Base-by-base conservation (phyloP, 2,888 invertebrate genomes). In the Herminia tarsipennalis region DNA sequence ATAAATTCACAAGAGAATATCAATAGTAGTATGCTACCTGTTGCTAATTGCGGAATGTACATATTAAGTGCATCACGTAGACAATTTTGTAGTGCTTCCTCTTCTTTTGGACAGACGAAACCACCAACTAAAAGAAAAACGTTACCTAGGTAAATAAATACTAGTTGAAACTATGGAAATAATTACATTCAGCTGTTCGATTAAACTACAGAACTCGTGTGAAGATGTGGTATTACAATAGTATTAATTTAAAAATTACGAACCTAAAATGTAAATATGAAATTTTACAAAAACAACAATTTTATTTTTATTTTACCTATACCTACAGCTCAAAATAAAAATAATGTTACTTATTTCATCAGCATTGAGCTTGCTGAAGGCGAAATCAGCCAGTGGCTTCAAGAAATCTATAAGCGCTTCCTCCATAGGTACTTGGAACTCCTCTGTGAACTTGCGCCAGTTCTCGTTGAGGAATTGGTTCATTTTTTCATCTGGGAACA, bases 391-490 rank as follows among this genome's bases (percentile, higher is more conserved):
- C 1, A 90, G 69, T 0, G 91, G 91, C 53, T 86, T 88, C 29
- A 91, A 55, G 65, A 88, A 86, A 47, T 86, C 87, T 0, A 78
- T 66, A 1, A 91, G 66, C 0, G 89, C 88, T 4, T 93, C 93
- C 71, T 95, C 95, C 70, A 96, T 83, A 0, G 95, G 93, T 0
- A 94, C 94, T 65, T 95, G 94, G 2, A 96, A 90, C 67, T 96
- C 96, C 17, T 93, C 93, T 0, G 94, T 92, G 1, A 96, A 89
- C 18, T 92, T 92, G 64, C 93, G 92, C 96, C 96, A 96, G 74
- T 96, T 96, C 32, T 96, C 95, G 70, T 96, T 96, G 13, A 96
- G 78, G 73, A 96, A 96, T 18, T 92, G 79, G 76, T 96, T 96
- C 94, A 96, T 94, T 1, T 94, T 93, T 10, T 93, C 91, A 17